Evolutionary conservation across 2,797 vertebrate species (phyloP).

Genomic region (Champsocephalus gunnari): DNA sequence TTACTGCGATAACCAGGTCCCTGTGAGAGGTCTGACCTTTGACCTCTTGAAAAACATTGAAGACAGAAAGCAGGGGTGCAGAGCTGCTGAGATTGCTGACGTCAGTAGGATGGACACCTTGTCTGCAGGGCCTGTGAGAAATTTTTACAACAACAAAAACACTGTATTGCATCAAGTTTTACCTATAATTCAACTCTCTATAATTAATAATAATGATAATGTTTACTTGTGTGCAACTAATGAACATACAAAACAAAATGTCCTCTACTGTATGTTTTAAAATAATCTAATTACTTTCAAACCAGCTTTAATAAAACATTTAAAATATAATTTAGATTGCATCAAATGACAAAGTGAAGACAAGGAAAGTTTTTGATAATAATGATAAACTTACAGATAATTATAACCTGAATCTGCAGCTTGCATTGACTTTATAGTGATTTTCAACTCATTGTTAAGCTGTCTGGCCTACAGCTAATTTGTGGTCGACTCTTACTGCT

Average conservation of each 20-base stretch:
- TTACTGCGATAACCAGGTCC: slow-evolving; percentile 72
- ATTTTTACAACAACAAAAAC: slow-evolving; percentile 16
- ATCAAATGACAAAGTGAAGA: no score
- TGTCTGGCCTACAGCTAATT: no score
- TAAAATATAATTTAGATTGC: no score
- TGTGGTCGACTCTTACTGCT: no score
- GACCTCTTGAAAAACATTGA: slow-evolving; percentile 61
- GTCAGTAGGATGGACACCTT: slow-evolving; percentile 35
- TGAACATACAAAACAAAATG: not conserved
- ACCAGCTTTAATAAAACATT: not conserved
- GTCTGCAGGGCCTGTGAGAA: slow-evolving; percentile 44
- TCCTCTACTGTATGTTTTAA: not conserved
- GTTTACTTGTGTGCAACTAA: not conserved
- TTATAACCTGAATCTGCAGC: not conserved
- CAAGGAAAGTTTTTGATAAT: no score
- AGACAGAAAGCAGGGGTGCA: slow-evolving; percentile 67
- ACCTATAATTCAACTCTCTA: not conserved
- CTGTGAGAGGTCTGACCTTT: slow-evolving; percentile 70
- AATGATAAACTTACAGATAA: not conserved
- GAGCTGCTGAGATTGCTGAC: slow-evolving; percentile 57
- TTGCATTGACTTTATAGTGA: no score
- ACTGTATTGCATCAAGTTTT: not conserved
- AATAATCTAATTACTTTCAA: not conserved
- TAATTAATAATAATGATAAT: not conserved
- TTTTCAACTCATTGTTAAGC: no score